Evolutionary conservation across 2,113 vertebrate species (phyloP).

Genomic region (Grantiella picta): DNA sequence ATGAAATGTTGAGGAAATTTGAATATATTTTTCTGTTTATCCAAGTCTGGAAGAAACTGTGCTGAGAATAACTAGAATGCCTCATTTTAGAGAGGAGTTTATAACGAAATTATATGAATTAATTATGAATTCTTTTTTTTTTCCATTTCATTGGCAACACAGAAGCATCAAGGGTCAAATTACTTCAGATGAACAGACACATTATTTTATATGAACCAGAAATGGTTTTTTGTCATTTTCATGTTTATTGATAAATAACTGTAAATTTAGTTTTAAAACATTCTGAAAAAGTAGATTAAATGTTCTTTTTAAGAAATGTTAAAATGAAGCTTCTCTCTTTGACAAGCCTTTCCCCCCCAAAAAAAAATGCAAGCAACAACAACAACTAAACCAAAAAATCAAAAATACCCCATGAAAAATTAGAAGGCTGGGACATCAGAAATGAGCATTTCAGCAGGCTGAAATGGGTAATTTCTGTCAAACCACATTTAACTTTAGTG

Average conservation of each 20-base stretch:
- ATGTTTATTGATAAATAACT: background rate
- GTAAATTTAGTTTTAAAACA: background rate
- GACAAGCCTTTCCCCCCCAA: fast-evolving
- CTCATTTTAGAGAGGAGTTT: background rate
- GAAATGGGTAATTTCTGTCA: background rate
- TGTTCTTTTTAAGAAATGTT: background rate
- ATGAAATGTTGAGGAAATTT: background rate
- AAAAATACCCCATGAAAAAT: background rate
- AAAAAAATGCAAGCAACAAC: background rate
- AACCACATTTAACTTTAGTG: fast-evolving
- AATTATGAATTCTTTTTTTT: background rate
- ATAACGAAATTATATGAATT: background rate
- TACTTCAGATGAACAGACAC: background rate
- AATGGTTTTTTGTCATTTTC: background rate
- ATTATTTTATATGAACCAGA: background rate
- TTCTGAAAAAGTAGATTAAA: background rate
- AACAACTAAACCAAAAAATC: background rate
- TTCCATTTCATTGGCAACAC: background rate
- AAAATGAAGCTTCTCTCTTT: background rate
- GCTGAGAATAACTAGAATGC: background rate
- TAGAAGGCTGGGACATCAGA: background rate
- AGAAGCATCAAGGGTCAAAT: background rate
- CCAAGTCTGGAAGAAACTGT: background rate
- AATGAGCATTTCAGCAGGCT: background rate
- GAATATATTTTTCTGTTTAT: background rate